Evolutionary conservation across 2,797 vertebrate genomes (phyloP).

Genomic region (Silurus aristotelis): DNA sequence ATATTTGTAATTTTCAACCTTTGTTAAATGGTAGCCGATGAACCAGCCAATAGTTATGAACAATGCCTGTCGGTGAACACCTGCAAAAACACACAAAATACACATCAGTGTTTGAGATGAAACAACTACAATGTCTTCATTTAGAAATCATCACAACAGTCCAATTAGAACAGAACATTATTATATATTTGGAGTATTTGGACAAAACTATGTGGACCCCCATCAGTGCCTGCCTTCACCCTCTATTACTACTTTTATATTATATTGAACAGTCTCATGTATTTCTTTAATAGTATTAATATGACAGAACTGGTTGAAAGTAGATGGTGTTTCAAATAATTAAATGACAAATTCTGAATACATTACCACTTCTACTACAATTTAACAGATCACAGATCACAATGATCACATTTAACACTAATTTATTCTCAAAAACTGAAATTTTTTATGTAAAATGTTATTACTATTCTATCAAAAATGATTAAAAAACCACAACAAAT

Average conservation of each 20-base stretch:
- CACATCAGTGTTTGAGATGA: neutral
- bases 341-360: neutral
- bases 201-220: neutral
- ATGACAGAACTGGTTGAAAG: neutral
- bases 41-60: slow-evolving; percentile 77
- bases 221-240: neutral
- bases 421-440: neutral
- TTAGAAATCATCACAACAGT: too few species aligned
- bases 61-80: slow-evolving; percentile 86
- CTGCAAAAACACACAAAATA: slow-evolving; percentile 63
- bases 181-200: too few species aligned
- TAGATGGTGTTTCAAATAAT: neutral
- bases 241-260: neutral
- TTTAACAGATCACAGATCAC: neutral
- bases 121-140: neutral
- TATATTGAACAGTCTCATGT: neutral
- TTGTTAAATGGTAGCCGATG: slow-evolving; percentile 82
- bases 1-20: slow-evolving; percentile 73
- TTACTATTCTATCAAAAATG: neutral
- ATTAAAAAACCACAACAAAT: neutral
- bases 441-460: neutral
- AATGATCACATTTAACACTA: neutral
- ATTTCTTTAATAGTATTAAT: neutral
- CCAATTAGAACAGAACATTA: neutral
- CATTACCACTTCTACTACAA: neutral